Evolutionary conservation across 2,888 invertebrate species (phyloP).

Genomic region (Cryptocephalus primarius): DNA sequence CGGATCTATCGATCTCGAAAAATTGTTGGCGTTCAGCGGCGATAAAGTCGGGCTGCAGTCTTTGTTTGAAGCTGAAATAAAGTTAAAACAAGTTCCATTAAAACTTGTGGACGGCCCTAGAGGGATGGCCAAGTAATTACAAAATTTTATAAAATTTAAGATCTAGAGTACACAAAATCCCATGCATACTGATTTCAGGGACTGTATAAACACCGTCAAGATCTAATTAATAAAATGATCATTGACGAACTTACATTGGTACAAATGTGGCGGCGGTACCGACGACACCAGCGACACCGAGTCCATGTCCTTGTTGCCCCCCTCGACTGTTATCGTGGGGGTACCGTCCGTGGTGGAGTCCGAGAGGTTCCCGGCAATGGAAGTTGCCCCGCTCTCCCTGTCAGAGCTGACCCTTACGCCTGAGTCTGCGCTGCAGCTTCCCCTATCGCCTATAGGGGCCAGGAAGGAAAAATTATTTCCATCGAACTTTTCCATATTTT

Average conservation of each 20-base stretch:
- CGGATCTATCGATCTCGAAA: conserved; percentile 64
- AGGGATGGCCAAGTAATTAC: no score
- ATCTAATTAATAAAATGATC: no score
- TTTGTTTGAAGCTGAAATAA: conserved; percentile 58
- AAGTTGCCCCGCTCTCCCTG: conserved; percentile 67
- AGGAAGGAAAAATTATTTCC: not conserved
- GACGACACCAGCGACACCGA: conserved; percentile 61
- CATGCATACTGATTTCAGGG: no score
- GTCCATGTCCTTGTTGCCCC: conserved; percentile 58
- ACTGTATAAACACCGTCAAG: no score
- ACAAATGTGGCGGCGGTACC: conserved; percentile 52
- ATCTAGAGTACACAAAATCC: no score
- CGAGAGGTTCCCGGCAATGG: conserved; percentile 70
- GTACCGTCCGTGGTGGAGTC: conserved; percentile 69
- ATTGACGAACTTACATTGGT: conserved; percentile 53
- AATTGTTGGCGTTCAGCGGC: conserved; percentile 65
- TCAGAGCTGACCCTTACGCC: conserved; percentile 78
- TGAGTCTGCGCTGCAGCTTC: conserved; percentile 79
- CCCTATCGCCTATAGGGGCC: conserved; percentile 60
- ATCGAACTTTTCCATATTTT: no score
- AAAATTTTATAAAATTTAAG: no score
- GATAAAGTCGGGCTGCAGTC: conserved; percentile 78
- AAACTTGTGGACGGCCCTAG: no score
- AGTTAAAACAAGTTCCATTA: not conserved
- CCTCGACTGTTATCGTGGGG: conserved; percentile 46